These are phyloP conservation scores for Fragum sueziense DNA, from an alignment of 2,888 invertebrate species.

Conservation along the genomic window DNA sequence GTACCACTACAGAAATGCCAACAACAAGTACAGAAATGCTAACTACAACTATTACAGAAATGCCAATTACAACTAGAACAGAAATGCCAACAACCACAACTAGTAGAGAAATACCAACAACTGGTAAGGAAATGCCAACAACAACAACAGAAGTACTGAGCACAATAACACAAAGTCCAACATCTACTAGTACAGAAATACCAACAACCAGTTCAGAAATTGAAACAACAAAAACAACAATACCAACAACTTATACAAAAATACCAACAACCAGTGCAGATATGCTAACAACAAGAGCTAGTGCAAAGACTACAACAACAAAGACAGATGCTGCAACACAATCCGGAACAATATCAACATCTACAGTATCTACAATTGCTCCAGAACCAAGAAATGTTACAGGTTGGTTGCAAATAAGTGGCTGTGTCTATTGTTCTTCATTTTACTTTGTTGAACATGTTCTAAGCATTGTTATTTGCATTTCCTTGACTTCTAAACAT, in stretches of 20 bases:
- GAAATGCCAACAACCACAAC: not conserved
- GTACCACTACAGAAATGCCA: not conserved
- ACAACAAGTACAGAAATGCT: not conserved
- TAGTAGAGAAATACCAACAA: not conserved
- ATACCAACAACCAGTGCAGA: not conserved
- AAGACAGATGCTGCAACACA: not conserved
- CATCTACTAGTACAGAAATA: not conserved
- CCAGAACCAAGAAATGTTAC: constrained; percentile 13
- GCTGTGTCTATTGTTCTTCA: too few species aligned
- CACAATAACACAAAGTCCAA: not conserved
- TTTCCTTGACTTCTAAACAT: too few species aligned
- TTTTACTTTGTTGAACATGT: too few species aligned
- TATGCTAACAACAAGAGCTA: constrained; percentile 5
- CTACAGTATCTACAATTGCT: constrained; percentile 8
- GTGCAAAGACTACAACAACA: not conserved
- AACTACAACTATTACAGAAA: not conserved
- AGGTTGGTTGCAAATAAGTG: not conserved
- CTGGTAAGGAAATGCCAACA: not conserved
- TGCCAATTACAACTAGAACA: not conserved
- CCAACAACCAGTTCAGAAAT: not conserved
- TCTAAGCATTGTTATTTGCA: too few species aligned
- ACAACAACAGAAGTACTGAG: constrained; percentile 4
- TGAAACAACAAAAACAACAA: not conserved
- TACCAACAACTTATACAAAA: not conserved
- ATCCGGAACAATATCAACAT: not conserved